phyloP scores from a whole-genome alignment of 2,797 vertebrate genomes.

The Gallinago nigripennis region DNA sequence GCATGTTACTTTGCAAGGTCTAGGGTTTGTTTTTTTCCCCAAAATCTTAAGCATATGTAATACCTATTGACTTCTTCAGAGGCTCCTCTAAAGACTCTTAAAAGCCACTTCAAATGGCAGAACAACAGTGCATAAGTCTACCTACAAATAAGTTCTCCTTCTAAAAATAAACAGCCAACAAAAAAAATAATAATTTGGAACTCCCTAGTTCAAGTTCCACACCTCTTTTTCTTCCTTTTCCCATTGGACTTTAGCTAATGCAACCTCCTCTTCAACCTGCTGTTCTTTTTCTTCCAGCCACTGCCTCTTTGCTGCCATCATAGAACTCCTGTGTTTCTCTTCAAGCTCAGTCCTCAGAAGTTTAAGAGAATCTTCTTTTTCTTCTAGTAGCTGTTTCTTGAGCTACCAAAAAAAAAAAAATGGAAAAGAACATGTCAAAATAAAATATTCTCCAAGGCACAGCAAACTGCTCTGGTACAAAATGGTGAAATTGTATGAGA shows the following conservation, averaged over 20 bases:
- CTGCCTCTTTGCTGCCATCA: slow-evolving; percentile 74
- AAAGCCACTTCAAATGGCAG: background rate
- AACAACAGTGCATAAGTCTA: background rate
- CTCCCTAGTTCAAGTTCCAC: background rate
- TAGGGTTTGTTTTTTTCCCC: background rate
- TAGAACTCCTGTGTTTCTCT: slow-evolving; percentile 74
- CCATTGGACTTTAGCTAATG: slow-evolving; percentile 75
- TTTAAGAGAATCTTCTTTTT: slow-evolving; percentile 74
- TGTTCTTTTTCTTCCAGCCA: slow-evolving; percentile 83
- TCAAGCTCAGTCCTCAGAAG: slow-evolving; percentile 80
- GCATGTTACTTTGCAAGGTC: background rate
- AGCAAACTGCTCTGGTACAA: background rate
- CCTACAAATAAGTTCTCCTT: background rate
- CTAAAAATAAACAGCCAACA: background rate
- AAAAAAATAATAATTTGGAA: background rate
- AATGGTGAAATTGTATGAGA: background rate
- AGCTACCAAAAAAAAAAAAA: slow-evolving; percentile 59
- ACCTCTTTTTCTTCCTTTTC: slow-evolving; percentile 82
- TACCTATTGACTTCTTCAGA: background rate
- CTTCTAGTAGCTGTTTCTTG: slow-evolving; percentile 72
- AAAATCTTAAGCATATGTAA: background rate
- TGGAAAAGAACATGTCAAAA: background rate
- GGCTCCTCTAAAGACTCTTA: background rate
- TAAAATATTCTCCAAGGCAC: background rate
- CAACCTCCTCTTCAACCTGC: slow-evolving; percentile 75